These are phyloP conservation scores for Anhinga anhinga DNA, from an alignment of 2,113 vertebrate species.

Conservation along the genomic window DNA sequence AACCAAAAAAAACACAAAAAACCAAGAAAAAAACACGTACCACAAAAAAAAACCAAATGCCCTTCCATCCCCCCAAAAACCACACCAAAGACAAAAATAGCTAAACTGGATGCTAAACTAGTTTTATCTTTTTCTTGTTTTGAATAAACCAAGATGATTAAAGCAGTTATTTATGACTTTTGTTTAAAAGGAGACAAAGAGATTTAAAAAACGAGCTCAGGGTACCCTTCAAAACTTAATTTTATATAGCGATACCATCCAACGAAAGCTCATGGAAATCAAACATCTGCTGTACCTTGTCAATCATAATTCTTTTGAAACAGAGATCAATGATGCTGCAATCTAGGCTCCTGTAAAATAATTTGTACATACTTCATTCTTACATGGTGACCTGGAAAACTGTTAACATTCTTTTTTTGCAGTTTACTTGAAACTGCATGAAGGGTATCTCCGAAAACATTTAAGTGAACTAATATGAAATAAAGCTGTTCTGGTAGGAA, in stretches of 20 bases:
- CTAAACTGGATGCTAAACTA: neutral
- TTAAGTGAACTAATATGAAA: neutral
- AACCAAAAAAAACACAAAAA: neutral
- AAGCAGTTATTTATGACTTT: neutral
- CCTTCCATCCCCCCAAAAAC: neutral
- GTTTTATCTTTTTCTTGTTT: neutral
- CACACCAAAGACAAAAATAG: neutral
- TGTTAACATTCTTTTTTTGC: neutral
- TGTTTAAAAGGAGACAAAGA: neutral
- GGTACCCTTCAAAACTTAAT: neutral
- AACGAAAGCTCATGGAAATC: neutral
- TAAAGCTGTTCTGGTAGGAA: neutral
- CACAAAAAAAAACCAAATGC: neutral
- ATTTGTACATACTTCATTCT: accelerated
- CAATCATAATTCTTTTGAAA: neutral
- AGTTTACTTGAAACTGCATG: neutral
- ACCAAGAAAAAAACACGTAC: neutral
- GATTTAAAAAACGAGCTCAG: accelerated
- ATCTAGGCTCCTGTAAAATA: neutral
- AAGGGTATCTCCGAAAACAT: neutral
- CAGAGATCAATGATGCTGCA: neutral
- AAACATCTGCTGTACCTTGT: neutral
- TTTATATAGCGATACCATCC: neutral
- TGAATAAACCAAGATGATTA: neutral
- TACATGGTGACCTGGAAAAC: neutral